Percentiles rank a stretch among this genome's conserved stretches.
Evolutionary conservation across 1,140 invertebrate species (phyloP).

Genomic region (Alviniconcha marisindica): DNA sequence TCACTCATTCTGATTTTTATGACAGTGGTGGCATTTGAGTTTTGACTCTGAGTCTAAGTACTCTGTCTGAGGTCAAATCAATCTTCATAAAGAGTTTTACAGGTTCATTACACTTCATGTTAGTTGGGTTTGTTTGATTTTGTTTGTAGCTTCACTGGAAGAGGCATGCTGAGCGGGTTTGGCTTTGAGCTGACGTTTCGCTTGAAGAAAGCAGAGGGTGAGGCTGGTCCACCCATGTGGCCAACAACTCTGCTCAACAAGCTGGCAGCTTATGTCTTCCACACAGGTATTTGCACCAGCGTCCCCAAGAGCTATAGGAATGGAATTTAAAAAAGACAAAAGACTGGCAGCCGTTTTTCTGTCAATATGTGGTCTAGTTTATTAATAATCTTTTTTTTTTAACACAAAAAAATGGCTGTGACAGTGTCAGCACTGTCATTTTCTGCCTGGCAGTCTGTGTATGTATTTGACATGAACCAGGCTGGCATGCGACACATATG

Average conservation of each 20-base stretch:
- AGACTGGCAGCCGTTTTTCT: background rate
- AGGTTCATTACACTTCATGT: too few relatives aligned
- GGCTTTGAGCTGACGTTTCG: constrained; percentile 95
- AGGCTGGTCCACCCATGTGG: constrained; percentile 90
- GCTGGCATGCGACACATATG: too few relatives aligned
- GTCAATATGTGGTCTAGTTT: background rate
- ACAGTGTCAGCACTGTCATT: too few relatives aligned
- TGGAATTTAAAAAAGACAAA: background rate
- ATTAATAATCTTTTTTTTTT: background rate
- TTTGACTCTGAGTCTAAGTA: too few relatives aligned
- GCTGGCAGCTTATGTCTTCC: constrained; percentile 92
- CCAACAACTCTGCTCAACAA: constrained; percentile 92
- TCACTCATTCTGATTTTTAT: too few relatives aligned
- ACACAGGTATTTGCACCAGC: constrained; percentile 71
- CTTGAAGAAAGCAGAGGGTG: constrained; percentile 81
- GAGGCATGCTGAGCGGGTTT: constrained; percentile 86
- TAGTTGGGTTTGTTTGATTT: constrained; percentile 20
- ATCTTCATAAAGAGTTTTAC: too few relatives aligned
- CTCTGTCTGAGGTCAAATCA: too few relatives aligned
- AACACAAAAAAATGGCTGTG: too few relatives aligned
- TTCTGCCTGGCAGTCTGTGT: too few relatives aligned
- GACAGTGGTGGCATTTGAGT: too few relatives aligned
- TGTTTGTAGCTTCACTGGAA: constrained; percentile 67
- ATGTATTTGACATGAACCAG: too few relatives aligned
- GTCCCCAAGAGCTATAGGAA: too few relatives aligned